Base-by-base conservation (phyloP, 2,888 invertebrate species). In the Drosophila picticornis region DNA sequence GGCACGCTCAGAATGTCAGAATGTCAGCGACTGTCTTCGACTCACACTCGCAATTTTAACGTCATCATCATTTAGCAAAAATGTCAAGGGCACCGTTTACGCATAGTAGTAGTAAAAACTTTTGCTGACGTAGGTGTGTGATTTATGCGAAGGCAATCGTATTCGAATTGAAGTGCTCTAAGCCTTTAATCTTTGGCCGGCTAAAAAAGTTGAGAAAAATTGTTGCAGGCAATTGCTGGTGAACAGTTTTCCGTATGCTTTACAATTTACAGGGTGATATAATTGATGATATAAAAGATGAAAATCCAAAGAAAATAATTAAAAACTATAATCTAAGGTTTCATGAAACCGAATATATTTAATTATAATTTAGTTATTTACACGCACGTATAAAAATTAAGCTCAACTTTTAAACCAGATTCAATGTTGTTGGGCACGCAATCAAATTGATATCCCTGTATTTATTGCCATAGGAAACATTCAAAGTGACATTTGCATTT, bases 401-500 rank as follows among this genome's bases (percentile, higher is more conserved):
- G 9, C 16, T 16, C 13, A 9, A 2, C 2, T 16, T 46, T 16
- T 16, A 46, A 25, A 2, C 4, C 16, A 2, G 16, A 2, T 13
- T 46, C 22, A 43, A 22, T 19, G 4, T 38, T 13, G 7, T 1
- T 13, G 22, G 22, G 7, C 13, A 13, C 16, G 16, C 16, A 25
- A 16, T 16, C 7, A 4, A 25, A 25, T 46, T 25, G 10, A 7
- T 7, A 50, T 71, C 78, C 81, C 81, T 80, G 71, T 83, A 50
- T 52, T 29, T 62, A 57, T 75, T 72, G 64, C 72, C 53, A 61
- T 68, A 77, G 65, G 80, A 80, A 79, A 79, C 80, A 81, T 82
- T 73, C 73, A 80, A 79, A 80, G 82, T 75, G 84, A 80, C 86
- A 85, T 85, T 85, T 85, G 86, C 85, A 85, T 85, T 84, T 86